Conservation (phyloP, 2,888 invertebrate species). For the Heliconius hortense region DNA sequence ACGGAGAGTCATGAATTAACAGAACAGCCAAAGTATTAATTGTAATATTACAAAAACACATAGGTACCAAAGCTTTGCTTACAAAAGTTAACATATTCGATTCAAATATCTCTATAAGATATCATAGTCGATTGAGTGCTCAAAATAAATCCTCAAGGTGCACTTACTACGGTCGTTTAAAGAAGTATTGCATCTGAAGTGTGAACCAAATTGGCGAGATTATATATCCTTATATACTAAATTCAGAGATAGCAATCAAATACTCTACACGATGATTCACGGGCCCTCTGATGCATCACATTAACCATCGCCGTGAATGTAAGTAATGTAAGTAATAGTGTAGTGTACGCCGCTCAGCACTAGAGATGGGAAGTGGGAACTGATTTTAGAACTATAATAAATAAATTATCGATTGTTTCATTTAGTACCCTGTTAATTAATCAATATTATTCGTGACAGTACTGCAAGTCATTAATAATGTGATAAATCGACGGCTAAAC, state of each 20-base stretch:
- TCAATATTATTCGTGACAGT: conserved; percentile 3
- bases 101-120: too few species aligned
- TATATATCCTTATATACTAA: background rate
- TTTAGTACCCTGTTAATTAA: background rate
- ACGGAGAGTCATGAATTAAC: too few species aligned
- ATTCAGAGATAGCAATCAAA: background rate
- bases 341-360: background rate
- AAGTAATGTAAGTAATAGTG: background rate
- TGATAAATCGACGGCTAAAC: conserved; percentile 64
- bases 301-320: background rate
- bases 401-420: background rate
- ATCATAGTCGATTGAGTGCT: too few species aligned
- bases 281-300: background rate
- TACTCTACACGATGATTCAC: background rate
- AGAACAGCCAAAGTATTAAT: background rate
- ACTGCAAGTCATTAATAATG: conserved; percentile 51
- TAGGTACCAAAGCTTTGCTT: background rate
- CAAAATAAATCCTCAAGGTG: too few species aligned
- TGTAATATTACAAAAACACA: background rate
- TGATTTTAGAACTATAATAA: background rate
- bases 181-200: too few species aligned
- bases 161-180: too few species aligned
- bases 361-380: background rate
- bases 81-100: background rate
- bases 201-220: too few species aligned